Evolutionary conservation across 2,888 invertebrate species (phyloP).

Genomic region (Deilephila elpenor): DNA sequence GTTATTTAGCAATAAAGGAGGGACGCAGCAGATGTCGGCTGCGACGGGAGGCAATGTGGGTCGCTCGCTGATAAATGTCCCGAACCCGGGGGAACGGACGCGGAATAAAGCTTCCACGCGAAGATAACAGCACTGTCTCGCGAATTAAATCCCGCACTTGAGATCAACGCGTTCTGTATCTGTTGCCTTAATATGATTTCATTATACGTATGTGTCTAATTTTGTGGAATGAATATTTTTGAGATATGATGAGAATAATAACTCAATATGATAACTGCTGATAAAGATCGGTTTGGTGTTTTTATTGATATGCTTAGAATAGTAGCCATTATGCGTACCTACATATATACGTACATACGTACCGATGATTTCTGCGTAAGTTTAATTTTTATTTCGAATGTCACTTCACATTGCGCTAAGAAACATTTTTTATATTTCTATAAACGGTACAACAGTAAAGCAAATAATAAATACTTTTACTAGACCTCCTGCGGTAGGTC

Average conservation of each 20-base stretch:
- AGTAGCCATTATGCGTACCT: no score
- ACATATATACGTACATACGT: no score
- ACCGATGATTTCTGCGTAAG: no score
- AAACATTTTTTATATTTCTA: no score
- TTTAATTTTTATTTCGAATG: no score
- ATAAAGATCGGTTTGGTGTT: no score
- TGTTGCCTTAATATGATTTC: slow-evolving; percentile 23
- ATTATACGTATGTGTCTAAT: slow-evolving; percentile 4
- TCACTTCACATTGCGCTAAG: no score
- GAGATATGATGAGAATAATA: no score
- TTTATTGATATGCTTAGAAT: no score
- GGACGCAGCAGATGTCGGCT: slow-evolving; percentile 60
- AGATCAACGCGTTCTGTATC: slow-evolving; percentile 25
- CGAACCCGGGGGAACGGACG: slow-evolving; percentile 64
- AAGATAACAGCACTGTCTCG: slow-evolving; percentile 57
- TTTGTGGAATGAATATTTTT: neutral
- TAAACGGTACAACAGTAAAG: no score
- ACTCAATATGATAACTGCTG: no score
- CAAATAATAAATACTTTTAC: no score
- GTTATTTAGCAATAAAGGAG: slow-evolving; percentile 32
- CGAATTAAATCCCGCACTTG: slow-evolving; percentile 58
- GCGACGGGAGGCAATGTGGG: slow-evolving; percentile 63
- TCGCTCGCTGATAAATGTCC: slow-evolving; percentile 75
- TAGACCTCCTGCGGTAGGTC: neutral
- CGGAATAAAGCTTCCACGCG: slow-evolving; percentile 58